Evolutionary conservation across 2,797 vertebrate genomes (phyloP), one percentile per base, ranked within the genome.

Genomic region (Sebastes paucispinis): DNA sequence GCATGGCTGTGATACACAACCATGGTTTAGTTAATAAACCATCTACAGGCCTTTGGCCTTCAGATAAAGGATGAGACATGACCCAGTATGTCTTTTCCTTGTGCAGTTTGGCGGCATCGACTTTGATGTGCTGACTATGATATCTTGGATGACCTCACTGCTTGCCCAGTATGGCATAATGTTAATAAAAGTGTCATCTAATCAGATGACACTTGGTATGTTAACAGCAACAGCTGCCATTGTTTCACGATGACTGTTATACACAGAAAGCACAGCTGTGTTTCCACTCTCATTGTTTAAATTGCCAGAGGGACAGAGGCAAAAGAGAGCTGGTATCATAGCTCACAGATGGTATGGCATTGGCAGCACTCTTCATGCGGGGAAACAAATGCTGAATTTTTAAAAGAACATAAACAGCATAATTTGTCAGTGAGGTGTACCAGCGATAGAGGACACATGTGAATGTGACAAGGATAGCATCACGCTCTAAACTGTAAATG

Each of bases 181-280:
- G 73, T 70, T 79, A 39, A 77, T 84, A 80, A 85, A 87, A 71
- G 78, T 86, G 80, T 78, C 70, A 78, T 69, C 69, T 67, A 75
- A 84, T 92, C 79, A 82, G 67, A 84, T 82, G 87, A 84, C 70
- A 75, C 78, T 74, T 68, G 78, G 79, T 70, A 84, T 85, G 63
- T 78, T 60, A 74, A 39, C 65, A 70, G 66, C 64, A 73, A 69
- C 89, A 88, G 87, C 90, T 91, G 88, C 77, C 68, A 84, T 87
- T 89, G 87, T 90, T 80, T 24, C 59, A 24, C 16, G 0, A 39
- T 31, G 64, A 65, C 65, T 75, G 72, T 54, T 29, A 57, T 39
- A 47, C 73, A 79, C 60, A 29, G 14, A 43, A 87, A 76, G 6
- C 79, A 72, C 87, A 89, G 89, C 87, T 90, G 85, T 84, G 87